Conservation (phyloP, 2,888 invertebrate genomes). For the Perdita meconis region DNA sequence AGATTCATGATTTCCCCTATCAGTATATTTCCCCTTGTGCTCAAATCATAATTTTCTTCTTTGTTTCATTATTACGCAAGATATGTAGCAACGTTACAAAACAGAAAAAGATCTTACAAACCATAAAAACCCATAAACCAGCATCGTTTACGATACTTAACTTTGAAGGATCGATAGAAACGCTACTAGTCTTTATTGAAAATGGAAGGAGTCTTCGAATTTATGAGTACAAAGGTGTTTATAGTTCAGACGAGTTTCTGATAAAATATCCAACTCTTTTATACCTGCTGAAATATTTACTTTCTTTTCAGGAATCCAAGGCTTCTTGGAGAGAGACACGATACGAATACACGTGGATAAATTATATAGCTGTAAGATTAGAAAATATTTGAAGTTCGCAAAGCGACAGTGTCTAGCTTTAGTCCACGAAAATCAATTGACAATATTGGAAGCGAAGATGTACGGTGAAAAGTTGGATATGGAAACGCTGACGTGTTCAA, state of each 20-base stretch:
- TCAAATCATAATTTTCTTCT: not conserved
- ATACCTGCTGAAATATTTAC: not conserved
- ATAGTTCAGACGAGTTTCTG: no score
- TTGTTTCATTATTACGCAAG: no score
- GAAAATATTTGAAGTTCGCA: conserved; percentile 69
- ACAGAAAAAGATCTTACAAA: conserved; percentile 85
- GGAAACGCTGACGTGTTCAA: conserved; percentile 61
- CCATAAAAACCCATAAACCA: conserved; percentile 85
- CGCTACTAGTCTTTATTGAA: conserved; percentile 75
- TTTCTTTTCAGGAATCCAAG: conserved; percentile 81
- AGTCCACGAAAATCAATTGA: conserved; percentile 80
- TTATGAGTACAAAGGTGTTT: conserved; percentile 85
- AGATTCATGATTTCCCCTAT: not conserved
- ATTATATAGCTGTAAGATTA: conserved; percentile 80
- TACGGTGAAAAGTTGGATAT: conserved; percentile 82
- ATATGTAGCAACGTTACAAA: conserved; percentile 79
- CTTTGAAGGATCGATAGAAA: conserved; percentile 74
- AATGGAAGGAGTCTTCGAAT: conserved; percentile 81
- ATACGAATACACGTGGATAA: conserved; percentile 80
- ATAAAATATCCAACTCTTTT: not conserved
- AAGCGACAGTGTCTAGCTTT: conserved; percentile 79
- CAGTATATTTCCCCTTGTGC: not conserved
- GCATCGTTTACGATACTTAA: conserved; percentile 81
- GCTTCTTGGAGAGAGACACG: conserved; percentile 82
- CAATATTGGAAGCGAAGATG: conserved; percentile 84